Percentiles rank a stretch among this genome's conserved stretches.
Evolutionary conservation across 2,113 vertebrate species (phyloP).

Genomic region (Ariopsis seemanni): DNA sequence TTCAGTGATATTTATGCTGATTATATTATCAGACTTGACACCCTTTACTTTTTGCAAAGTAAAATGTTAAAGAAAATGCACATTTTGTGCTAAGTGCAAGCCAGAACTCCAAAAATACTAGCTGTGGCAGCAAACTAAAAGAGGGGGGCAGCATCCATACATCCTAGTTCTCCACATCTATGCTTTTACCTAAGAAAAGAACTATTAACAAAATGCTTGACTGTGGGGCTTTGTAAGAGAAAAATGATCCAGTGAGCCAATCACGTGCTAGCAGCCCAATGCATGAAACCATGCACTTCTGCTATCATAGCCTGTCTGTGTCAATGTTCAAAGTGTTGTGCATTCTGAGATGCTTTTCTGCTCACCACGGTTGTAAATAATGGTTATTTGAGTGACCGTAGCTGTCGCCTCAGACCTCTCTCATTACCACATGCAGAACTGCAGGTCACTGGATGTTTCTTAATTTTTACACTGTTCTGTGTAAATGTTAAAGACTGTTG

Average conservation of each 20-base stretch:
- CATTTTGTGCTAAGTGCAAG: too few species aligned
- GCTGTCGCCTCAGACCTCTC: neutral
- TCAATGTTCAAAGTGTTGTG: neutral
- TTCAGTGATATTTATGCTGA: too few species aligned
- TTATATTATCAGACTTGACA: neutral
- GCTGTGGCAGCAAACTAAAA: too few species aligned
- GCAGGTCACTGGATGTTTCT: neutral
- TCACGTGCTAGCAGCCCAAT: too few species aligned
- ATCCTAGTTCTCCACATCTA: too few species aligned
- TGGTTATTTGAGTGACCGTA: neutral
- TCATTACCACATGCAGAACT: neutral
- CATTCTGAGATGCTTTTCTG: neutral
- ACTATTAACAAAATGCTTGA: too few species aligned
- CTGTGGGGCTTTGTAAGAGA: too few species aligned
- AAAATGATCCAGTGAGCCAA: too few species aligned
- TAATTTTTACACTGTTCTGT: neutral
- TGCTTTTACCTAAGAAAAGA: neutral
- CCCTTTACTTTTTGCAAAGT: too few species aligned
- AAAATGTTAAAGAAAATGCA: too few species aligned
- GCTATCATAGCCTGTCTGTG: neutral
- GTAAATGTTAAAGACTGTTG: neutral
- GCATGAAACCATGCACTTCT: neutral
- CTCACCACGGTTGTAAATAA: neutral
- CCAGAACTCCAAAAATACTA: too few species aligned
- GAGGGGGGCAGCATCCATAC: too few species aligned